Evolutionary conservation across 2,888 invertebrate species (phyloP).

Genomic region (Oxystoma pomonae): DNA sequence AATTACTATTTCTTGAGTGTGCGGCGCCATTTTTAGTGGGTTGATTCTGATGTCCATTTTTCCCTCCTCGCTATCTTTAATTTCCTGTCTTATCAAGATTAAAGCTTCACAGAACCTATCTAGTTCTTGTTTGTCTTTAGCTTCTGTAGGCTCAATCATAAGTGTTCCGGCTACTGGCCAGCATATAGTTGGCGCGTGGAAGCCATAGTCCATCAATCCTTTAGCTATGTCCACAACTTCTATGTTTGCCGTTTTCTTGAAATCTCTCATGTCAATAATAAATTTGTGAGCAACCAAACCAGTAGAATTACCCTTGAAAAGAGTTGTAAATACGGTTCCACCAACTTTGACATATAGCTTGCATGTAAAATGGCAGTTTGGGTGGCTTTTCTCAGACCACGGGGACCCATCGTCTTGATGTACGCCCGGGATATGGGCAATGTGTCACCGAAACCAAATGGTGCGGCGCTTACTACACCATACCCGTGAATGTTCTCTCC

Average conservation of each 20-base stretch:
- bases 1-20: slow-evolving; percentile 85
- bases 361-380: slow-evolving; percentile 98
- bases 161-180: not conserved
- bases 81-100: slow-evolving; percentile 89
- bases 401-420: slow-evolving; percentile 88
- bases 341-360: slow-evolving; percentile 94
- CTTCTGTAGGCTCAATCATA: slow-evolving; percentile 60
- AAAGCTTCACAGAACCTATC: slow-evolving; percentile 96
- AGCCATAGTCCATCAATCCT: slow-evolving; percentile 55
- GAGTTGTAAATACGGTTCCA: slow-evolving; percentile 84
- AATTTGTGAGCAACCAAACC: slow-evolving; percentile 95
- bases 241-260: slow-evolving; percentile 41
- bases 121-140: slow-evolving; percentile 91
- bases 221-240: not conserved
- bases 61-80: slow-evolving; percentile 87
- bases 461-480: slow-evolving; percentile 93
- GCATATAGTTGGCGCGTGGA: slow-evolving; percentile 54
- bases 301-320: slow-evolving; percentile 72
- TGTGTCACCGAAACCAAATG: slow-evolving; percentile 96
- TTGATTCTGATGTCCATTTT: slow-evolving; percentile 78
- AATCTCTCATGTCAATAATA: slow-evolving; percentile 90
- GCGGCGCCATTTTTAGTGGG: slow-evolving; percentile 94
- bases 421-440: slow-evolving; percentile 99
- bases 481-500: slow-evolving; percentile 62
- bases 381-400: slow-evolving; percentile 84